Base-by-base conservation (phyloP, 2,888 invertebrate species). In the Apodemia mormo region DNA sequence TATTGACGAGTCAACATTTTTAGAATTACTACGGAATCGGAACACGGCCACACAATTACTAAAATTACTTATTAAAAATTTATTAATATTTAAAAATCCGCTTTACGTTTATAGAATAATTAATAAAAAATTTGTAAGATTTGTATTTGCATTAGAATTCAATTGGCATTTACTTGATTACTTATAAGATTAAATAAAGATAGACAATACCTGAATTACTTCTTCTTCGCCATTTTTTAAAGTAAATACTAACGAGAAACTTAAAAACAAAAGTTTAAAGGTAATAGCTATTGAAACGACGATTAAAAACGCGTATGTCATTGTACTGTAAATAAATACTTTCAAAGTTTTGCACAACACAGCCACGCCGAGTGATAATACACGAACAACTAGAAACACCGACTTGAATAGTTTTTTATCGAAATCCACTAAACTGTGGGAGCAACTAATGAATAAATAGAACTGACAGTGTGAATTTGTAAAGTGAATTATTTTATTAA, bases 261-360 rank as follows among this genome's bases (percentile, higher is more conserved):
- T 87, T 74, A 92, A 79, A 77, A 92, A 92, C 76, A 91, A 74
- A 72, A 92, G 78, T 76, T 92, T 92, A 64, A 91, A 68, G 66
- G 88, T 86, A 54, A 92, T 85, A 8, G 92, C 92, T 52, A 90
- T 86, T 7, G 89, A 86, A 73, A 89, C 90, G 68, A 92, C 92
- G 76, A 92, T 88, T 72, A 92, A 77, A 78, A 92, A 92, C 49
- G 90, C 77, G 70, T 77, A 74, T 65, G 78, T 75, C 78, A 78
- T 77, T 30, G 22, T 68, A 49, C 12, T 49, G 14, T 65, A 64
- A 71, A 29, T 65, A 64, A 71, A 29, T 66, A 45, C n/a, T 61
- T 61, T 14, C 61, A 61, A 30, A 61, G 30, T 33, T 30, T 9
- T 14, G 49, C 49, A 49, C 49, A 49, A 49, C 49, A 49, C 61